Percentiles rank a stretch among this genome's conserved stretches.
Evolutionary conservation across 2,113 vertebrate genomes (phyloP).

Genomic region (Setophaga kirtlandii): DNA sequence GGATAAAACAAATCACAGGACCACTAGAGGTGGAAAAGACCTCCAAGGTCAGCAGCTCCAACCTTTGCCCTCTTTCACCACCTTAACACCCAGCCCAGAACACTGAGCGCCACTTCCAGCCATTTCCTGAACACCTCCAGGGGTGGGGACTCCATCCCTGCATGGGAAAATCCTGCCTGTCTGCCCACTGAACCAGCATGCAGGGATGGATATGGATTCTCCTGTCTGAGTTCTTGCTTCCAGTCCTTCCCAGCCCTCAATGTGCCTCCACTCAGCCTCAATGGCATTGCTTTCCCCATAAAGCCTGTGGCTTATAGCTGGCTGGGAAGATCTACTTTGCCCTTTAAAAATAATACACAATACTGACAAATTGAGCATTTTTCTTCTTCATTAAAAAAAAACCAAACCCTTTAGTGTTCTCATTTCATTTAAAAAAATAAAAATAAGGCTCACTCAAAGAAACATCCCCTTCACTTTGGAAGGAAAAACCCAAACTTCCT

Average conservation of each 20-base stretch:
- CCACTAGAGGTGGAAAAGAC: neutral
- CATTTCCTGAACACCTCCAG: neutral
- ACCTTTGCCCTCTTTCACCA: neutral
- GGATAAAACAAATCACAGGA: neutral
- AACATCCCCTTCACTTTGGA: neutral
- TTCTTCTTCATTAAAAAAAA: neutral
- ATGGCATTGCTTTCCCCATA: neutral
- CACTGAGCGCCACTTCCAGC: neutral
- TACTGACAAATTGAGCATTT: neutral
- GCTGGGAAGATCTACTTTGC: neutral
- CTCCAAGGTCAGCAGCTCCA: neutral
- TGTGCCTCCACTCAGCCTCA: neutral
- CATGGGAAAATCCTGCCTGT: neutral
- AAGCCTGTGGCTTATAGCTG: neutral
- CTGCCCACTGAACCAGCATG: neutral
- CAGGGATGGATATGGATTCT: neutral
- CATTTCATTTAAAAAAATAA: neutral
- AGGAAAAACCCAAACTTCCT: neutral
- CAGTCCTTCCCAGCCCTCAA: neutral
- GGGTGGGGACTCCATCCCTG: neutral
- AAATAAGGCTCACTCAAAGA: neutral
- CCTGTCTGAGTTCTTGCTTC: neutral
- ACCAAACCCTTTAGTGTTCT: neutral
- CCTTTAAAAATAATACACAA: neutral
- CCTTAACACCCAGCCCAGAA: neutral